These are phyloP conservation scores for Hydractinia symbiolongicarpus DNA, from an alignment of 30 jellyfish, hydroid and myxozoan species.

Conservation along the genomic window DNA sequence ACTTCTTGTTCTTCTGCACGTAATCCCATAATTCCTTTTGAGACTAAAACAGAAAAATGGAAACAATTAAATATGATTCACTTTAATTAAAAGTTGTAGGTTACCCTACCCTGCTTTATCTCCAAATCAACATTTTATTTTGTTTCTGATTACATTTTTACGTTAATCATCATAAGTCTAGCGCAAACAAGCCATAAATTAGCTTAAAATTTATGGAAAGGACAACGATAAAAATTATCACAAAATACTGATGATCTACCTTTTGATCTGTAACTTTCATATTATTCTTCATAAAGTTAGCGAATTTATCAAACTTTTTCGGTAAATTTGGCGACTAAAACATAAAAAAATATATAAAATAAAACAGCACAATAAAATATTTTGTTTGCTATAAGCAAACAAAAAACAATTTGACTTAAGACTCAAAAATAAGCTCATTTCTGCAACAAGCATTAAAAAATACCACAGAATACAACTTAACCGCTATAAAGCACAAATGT, in stretches of 20 bases:
- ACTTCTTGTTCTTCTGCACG: constrained; percentile 74
- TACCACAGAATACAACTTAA: no score
- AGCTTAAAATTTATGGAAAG: background rate
- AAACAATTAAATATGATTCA: background rate
- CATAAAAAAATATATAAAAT: background rate
- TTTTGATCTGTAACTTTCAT: constrained; percentile 76
- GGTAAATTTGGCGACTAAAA: constrained; percentile 82
- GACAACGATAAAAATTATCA: background rate
- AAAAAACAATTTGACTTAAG: no score
- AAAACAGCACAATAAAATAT: background rate
- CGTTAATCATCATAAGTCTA: background rate
- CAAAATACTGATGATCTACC: constrained; percentile 1
- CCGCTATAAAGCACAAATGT: no score
- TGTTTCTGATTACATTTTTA: background rate
- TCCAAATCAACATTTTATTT: no score
- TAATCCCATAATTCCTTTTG: constrained; percentile 91
- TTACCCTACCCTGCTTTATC: no score
- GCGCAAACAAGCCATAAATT: background rate
- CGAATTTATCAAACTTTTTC: constrained; percentile 81
- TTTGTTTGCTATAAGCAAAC: background rate
- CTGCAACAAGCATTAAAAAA: no score
- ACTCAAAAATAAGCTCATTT: no score
- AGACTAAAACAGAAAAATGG: background rate
- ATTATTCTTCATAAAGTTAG: constrained; percentile 80
- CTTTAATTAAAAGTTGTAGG: background rate